Base-by-base conservation (phyloP, 2,888 invertebrate species). In the Exocentrus adspersus region DNA sequence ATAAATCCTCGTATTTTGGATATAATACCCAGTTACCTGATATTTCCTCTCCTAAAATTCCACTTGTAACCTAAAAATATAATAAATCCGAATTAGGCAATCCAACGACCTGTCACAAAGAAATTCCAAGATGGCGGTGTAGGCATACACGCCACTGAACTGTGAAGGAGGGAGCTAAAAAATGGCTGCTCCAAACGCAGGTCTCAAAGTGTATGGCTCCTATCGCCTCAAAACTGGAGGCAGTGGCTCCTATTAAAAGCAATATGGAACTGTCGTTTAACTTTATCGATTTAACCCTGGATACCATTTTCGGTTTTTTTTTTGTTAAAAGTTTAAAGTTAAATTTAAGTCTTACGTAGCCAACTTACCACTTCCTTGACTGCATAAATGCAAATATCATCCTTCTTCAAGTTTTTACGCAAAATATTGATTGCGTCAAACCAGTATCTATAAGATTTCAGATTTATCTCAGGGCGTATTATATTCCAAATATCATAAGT, bases 301-400 rank as follows among this genome's bases (percentile, higher is more conserved):
- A n/a, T n/a, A n/a, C n/a, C n/a, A n/a, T n/a, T n/a, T n/a, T n/a
- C n/a, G n/a, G n/a, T n/a, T n/a, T n/a, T n/a, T n/a, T n/a, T n/a
- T n/a, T n/a, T n/a, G n/a, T n/a, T n/a, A n/a, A n/a, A n/a, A n/a
- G n/a, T n/a, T n/a, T n/a, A n/a, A n/a, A n/a, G n/a, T n/a, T n/a
- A n/a, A n/a, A n/a, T n/a, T n/a, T n/a, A n/a, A n/a, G n/a, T n/a
- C n/a, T n/a, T n/a, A n/a, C n/a, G n/a, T n/a, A n/a, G n/a, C n/a
- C 16, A 9, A 70, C 77, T 75, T 59, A 84, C 83, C 64, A 84
- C 78, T 64, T 83, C 82, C 68, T 83, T 84, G 16, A 86, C 82
- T 9, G 84, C 84, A 48, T 84, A 79, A 2, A 81, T 79, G 65
- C 86, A 87, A 70, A 87, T 83, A 32, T 83, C 78, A 64, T 85